phyloP scores from a whole-genome alignment of 1,140 invertebrate species.

The Danaus melanippus region DNA sequence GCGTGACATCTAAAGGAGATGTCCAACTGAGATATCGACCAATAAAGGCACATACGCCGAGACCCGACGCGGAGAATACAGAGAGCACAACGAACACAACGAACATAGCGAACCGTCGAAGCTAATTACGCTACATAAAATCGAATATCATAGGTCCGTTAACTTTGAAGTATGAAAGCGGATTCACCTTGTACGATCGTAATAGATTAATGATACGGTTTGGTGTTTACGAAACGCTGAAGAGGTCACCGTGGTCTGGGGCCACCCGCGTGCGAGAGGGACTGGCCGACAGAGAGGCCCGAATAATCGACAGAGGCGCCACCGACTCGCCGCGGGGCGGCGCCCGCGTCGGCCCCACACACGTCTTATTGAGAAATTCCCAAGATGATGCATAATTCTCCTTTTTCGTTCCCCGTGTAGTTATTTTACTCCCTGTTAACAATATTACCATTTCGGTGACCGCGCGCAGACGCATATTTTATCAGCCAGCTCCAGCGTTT shows the following conservation, averaged over 20 bases:
- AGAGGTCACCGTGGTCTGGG: conserved; percentile 36
- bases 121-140: conserved; percentile 68
- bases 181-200: conserved; percentile 42
- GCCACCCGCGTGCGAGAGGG: conserved; percentile 51
- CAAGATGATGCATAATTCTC: conserved; percentile 65
- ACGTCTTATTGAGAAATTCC: conserved; percentile 69
- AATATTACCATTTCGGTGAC: conserved; percentile 66
- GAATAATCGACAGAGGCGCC: conserved; percentile 59
- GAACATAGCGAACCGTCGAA: conserved; percentile 49
- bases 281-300: conserved; percentile 32
- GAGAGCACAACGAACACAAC: conserved; percentile 13
- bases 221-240: conserved; percentile 43
- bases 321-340: conserved; percentile 57
- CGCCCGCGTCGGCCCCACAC: conserved; percentile 61
- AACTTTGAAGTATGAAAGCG: conserved; percentile 54
- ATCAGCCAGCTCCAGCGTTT: conserved; percentile 37
- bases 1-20: conserved; percentile 38
- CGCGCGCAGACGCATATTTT: conserved; percentile 58
- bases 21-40: conserved; percentile 43
- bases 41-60: conserved; percentile 48
- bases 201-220: conserved; percentile 69
- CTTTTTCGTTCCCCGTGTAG: conserved; percentile 59
- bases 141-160: conserved; percentile 44
- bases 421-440: conserved; percentile 67
- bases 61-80: conserved; percentile 15